Base-by-base conservation (phyloP, 2,113 vertebrate genomes). In the Engraulis encrasicolus region DNA sequence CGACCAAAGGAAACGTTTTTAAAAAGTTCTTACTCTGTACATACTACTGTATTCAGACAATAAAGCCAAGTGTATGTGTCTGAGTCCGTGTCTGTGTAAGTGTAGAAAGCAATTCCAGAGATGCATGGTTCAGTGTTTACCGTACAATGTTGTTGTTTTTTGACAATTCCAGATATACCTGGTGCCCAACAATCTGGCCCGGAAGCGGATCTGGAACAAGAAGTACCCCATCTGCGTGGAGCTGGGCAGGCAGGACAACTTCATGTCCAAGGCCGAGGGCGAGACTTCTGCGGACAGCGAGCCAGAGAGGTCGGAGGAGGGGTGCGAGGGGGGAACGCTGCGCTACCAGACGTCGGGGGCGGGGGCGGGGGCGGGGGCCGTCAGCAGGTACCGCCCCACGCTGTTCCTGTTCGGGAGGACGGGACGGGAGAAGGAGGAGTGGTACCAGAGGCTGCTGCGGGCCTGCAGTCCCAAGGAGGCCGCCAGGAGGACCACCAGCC, bases 221-320 rank as follows among this genome's bases (percentile, higher is more conserved):
- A 99, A 99, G 84, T 99, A 99, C 83, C 98, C 98, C 0, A 97
- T 99, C 91, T 98, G 97, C 92, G 96, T 99, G 12, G 96, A 99
- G 88, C 96, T 99, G 17, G 96, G 93, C 90, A 97, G 91, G 85
- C 98, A 99, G 93, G 98, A 99, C 34, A 96, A 99, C 92, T 99
- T 99, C 88, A 98, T 99, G 97, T 96, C 98, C 18, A 99, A 99
- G 87, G 92, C 95, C 50, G 96, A 99, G 90, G 50, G 88, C 19
- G 97, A 98, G 61, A 96, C n/a, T n/a, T n/a, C n/a, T n/a, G n/a
- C 92, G 87, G 93, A 93, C 0, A 93, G 95, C 23, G 66, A 74
- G 12, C 66, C 31, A 4, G 66, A 74, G 2, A 74, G 31, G 66
- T 74, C 66, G 6, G 66, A 74, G 38, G 45, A 36, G 1, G 86